These are phyloP conservation scores for Trachelus tabidus DNA, from an alignment of 2,888 invertebrate genomes.

Conservation along the genomic window DNA sequence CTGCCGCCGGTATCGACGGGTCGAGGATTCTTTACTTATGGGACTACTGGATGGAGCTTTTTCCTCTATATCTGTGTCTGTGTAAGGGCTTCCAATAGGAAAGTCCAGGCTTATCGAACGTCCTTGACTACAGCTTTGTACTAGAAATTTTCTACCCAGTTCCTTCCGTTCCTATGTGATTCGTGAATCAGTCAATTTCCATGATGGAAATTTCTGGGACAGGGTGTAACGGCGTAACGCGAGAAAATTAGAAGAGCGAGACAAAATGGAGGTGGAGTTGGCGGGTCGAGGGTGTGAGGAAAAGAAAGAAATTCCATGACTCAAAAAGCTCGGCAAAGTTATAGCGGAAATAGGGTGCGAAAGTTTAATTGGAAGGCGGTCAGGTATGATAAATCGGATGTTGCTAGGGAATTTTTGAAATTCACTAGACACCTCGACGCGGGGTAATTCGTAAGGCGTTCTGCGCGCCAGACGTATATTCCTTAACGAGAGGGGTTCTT, in stretches of 20 bases:
- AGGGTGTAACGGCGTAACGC: not conserved
- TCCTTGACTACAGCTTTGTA: not conserved
- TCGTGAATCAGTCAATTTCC: not conserved
- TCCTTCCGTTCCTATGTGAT: not conserved
- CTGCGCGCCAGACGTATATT: not conserved
- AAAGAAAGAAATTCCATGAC: not conserved
- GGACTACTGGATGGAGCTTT: not conserved
- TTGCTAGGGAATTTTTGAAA: not conserved
- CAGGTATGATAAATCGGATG: not conserved
- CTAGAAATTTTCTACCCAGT: not conserved
- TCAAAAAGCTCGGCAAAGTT: not conserved
- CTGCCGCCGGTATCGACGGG: not conserved
- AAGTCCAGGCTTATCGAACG: not conserved
- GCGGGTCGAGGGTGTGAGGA: not conserved
- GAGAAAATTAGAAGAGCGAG: not conserved
- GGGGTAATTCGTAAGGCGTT: not conserved
- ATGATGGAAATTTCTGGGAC: not conserved
- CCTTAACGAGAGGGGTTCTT: not conserved
- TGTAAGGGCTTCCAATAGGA: not conserved
- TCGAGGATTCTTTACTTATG: not conserved
- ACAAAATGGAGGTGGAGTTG: not conserved
- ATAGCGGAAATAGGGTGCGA: not conserved
- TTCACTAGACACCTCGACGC: not conserved
- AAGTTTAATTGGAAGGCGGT: not conserved
- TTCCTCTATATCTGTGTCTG: not conserved